These are phyloP conservation scores for Gymnosoma rotundatum DNA, from an alignment of 2,888 invertebrate genomes.

Conservation along the genomic window DNA sequence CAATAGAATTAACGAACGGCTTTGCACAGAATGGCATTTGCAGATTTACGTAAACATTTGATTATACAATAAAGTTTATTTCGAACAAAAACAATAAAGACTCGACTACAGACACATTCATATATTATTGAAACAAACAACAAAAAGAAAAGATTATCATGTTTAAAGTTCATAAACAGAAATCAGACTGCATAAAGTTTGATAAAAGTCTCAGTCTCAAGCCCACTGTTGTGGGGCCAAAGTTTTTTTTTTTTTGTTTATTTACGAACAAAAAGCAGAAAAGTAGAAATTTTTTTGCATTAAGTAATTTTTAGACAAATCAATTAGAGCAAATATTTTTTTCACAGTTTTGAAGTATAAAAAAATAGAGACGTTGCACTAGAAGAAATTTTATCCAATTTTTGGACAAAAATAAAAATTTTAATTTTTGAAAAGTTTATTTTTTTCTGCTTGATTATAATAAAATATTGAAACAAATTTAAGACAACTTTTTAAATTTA, in stretches of 20 bases:
- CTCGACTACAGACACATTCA: slow-evolving; percentile 4
- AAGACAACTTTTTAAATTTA: too few species aligned
- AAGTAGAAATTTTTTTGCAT: not conserved
- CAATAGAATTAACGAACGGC: not conserved
- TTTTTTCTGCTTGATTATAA: too few species aligned
- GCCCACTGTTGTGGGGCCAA: not conserved
- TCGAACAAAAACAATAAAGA: slow-evolving; percentile 25
- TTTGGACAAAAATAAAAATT: too few species aligned
- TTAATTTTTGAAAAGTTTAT: too few species aligned
- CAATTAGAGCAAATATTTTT: too few species aligned
- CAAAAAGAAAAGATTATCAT: slow-evolving; percentile 53
- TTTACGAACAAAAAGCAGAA: not conserved
- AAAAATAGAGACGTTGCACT: too few species aligned
- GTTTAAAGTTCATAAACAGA: slow-evolving; percentile 29
- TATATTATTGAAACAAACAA: slow-evolving; percentile 8
- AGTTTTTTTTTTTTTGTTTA: not conserved
- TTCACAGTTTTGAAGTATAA: too few species aligned
- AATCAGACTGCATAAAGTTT: slow-evolving; percentile 24
- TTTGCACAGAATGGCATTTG: slow-evolving; percentile 5
- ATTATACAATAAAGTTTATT: slow-evolving; percentile 60
- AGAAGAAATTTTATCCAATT: too few species aligned
- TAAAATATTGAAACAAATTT: too few species aligned
- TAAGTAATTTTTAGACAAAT: not conserved
- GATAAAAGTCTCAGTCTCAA: not conserved
- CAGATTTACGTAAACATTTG: slow-evolving; percentile 21